Percentiles rank a stretch among this genome's conserved stretches.
phyloP scores from a whole-genome alignment of 2,797 vertebrate species.

The Salarias fasciatus region DNA sequence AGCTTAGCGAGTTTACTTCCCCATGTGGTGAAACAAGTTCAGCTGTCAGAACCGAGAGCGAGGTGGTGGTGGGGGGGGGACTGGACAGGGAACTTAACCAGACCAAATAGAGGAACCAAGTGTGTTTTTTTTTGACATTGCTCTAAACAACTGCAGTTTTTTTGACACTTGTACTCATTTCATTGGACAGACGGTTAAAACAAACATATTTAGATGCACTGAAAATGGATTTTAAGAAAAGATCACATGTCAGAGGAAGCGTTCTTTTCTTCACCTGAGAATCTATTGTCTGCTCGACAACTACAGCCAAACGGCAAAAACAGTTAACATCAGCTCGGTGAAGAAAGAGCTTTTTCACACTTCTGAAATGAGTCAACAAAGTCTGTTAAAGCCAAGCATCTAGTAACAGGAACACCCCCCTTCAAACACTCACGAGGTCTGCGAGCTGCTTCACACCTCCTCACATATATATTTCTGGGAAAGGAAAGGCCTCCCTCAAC shows the following conservation, averaged over 20 bases:
- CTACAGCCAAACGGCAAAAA: not conserved
- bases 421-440: conserved; percentile 1
- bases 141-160: not conserved
- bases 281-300: not conserved
- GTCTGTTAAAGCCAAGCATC: not conserved
- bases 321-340: conserved; percentile 13
- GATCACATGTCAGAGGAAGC: not conserved
- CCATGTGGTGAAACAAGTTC: conserved; percentile 53
- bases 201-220: not conserved
- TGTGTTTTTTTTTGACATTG: conserved; percentile 33
- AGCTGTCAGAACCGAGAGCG: conserved; percentile 27
- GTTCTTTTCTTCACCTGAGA: not conserved
- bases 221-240: not conserved
- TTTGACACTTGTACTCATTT: not conserved
- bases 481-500: not conserved
- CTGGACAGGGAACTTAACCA: conserved; percentile 64
- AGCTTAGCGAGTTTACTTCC: conserved; percentile 65
- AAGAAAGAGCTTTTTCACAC: conserved; percentile 31
- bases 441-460: not conserved
- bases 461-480: not conserved
- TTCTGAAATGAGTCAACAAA: not conserved
- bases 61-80: conserved; percentile 25
- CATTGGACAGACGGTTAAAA: not conserved
- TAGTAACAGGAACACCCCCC: conserved; percentile 15
- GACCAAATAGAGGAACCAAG: conserved; percentile 64